Conservation (phyloP, 2,797 vertebrate genomes). For the Ispidina picta region DNA sequence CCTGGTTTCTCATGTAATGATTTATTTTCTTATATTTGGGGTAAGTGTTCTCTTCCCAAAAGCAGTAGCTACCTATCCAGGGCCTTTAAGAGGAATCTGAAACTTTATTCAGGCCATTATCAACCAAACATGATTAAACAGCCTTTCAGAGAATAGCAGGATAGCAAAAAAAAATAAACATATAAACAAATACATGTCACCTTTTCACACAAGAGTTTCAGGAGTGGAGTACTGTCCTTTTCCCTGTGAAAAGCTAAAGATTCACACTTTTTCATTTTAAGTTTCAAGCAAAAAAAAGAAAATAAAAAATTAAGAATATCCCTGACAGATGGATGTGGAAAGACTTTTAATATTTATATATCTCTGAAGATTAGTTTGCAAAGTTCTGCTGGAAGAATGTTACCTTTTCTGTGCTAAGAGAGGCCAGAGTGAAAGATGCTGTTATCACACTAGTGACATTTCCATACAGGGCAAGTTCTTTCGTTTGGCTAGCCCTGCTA, state of each 20-base stretch:
- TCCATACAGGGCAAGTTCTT: neutral
- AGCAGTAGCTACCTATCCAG: neutral
- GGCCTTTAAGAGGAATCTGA: neutral
- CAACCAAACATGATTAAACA: neutral
- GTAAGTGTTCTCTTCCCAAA: neutral
- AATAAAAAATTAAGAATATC: neutral
- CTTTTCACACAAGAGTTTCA: neutral
- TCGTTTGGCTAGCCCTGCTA: constrained; percentile 1
- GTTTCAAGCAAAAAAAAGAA: neutral
- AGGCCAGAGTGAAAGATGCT: neutral
- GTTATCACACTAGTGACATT: neutral
- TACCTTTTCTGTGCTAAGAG: neutral
- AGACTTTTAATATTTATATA: neutral
- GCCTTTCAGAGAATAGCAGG: neutral
- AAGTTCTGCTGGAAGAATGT: neutral
- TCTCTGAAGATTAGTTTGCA: neutral
- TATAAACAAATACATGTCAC: neutral
- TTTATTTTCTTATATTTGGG: neutral
- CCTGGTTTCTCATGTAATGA: neutral
- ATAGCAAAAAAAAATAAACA: constrained; percentile 13
- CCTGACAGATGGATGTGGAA: neutral
- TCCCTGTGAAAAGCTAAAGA: neutral
- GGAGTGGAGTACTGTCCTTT: neutral
- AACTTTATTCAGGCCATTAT: constrained; percentile 1
- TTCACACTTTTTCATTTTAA: neutral